Base-by-base conservation (phyloP, 2,888 invertebrate species). In the Tenthredo livida region DNA sequence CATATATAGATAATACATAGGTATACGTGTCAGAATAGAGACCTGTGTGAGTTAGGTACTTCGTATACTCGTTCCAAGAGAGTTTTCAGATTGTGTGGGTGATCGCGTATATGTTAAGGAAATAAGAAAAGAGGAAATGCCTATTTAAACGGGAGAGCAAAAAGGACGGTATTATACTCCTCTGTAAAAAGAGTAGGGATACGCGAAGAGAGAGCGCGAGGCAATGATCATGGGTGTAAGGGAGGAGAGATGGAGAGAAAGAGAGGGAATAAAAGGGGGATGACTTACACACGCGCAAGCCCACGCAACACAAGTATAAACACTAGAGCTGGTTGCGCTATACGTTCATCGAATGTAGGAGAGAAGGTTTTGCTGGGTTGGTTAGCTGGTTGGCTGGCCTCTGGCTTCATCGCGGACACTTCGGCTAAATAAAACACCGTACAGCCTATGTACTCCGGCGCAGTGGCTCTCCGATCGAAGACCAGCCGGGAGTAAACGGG, bases 341-440 rank as follows among this genome's bases (percentile, higher is more conserved):
- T 25, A 77, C 43, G 73, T 73, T 43, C 43, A 73, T 43, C 73
- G 77, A 77, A 54, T 50, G 29, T 50, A 40, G 58, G 58, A 78
- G 80, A 61, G 78, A 80, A 33, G 80, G 61, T 21, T 58, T 10
- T 37, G 58, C 40, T 61, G 80, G 77, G 17, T 58, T 80, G 80
- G 58, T 61, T 70, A 67, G 83, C 50, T 83, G 65, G 83, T 25
- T 70, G 83, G 67, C 50, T 83, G 70, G 67, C 83, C 70, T 67
- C 83, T 67, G 83, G 67, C 83, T 67, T 83, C 83, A 67, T 67
- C 83, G 83, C 82, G 82, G 82, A 83, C 82, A 83, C 82, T 83
- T 67, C 65, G 82, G 82, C 82, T 83, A 83, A 83, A 83, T 83
- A 83, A 83, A 83, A 83, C 82, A 83, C 82, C 67, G 67, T 67